Base-by-base conservation (phyloP, 2,797 vertebrate genomes). In the Myiotriccus ornatus region DNA sequence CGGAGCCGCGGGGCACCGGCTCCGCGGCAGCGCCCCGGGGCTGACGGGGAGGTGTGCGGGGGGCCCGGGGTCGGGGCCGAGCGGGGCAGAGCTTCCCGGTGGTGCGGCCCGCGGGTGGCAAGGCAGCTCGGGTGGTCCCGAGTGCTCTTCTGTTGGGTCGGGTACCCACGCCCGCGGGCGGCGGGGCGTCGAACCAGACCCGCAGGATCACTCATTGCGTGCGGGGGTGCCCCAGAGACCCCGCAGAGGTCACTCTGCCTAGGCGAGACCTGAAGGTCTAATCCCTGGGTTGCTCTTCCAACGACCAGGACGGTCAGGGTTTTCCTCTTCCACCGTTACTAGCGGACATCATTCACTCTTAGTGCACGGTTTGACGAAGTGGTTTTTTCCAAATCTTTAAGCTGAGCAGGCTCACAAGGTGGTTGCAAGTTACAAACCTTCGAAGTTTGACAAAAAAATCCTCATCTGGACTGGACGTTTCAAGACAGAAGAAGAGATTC, bases 381-480 rank as follows among this genome's bases (percentile, higher is more conserved):
- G 21, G 5, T 64, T 63, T 70, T 37, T 19, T 2, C n/a, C 7
- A 28, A 3, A 14, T 73, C 57, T 88, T 78, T 2, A 76, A 95
- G 95, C 83, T 67, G 95, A 94, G 41, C 97, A 96, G 77, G 76
- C 94, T 49, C 95, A 97, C 95, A 94, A 59, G 82, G 95, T 98
- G 53, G 97, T 92, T n/a, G 96, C 95, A 9, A 97, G 97, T 39
- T 94, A 93, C 96, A 97, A 92, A 62, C 98, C 97, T 74, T 98
- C 97, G 2, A 93, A 77, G 7, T 98, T 98, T 64, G 98, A 98
- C 94, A 98, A 96, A 89, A 98, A 95, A 93, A 97, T 98, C 70
- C 97, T 98, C 14, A 78, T 98, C 74, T 98, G 98, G 98, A 98
- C 98, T 7, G 97, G 98, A 5, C 97, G 97, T 52, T 98, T 98